These are phyloP conservation scores for Avahi laniger DNA, from an alignment of 2,797 vertebrate species.

Conservation along the genomic window DNA sequence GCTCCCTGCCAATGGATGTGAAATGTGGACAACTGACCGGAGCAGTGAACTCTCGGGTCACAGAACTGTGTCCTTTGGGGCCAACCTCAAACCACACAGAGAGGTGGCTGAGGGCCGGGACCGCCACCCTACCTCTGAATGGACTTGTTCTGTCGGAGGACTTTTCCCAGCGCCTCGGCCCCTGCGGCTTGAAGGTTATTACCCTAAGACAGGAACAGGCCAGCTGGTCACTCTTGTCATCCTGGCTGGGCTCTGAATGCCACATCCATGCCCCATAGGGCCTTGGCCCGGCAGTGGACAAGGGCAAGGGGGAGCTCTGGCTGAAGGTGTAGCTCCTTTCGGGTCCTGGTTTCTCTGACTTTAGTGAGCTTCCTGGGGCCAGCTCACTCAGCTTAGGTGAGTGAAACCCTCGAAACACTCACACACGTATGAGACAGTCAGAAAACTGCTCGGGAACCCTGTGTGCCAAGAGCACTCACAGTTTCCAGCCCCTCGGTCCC, in stretches of 20 bases:
- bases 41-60: background rate
- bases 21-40: background rate
- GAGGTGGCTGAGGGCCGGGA: background rate
- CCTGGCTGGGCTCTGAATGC: background rate
- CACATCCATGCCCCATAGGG: background rate
- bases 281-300: background rate
- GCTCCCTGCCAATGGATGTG: background rate
- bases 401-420: background rate
- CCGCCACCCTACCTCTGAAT: constrained; percentile 88
- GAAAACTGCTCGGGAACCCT: rapidly evolving
- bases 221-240: background rate
- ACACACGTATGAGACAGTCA: rapidly evolving
- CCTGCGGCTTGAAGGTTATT: constrained; percentile 92
- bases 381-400: background rate
- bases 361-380: background rate
- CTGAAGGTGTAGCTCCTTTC: background rate
- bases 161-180: constrained; percentile 90
- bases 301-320: background rate
- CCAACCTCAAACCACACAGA: background rate
- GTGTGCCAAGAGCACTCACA: background rate
- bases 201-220: constrained; percentile 86
- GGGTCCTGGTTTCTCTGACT: background rate
- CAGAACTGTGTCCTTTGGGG: background rate
- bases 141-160: constrained; percentile 91
- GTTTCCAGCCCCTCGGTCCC: background rate